A percentile compares a stretch with the other conserved stretches of the same genome.
phyloP scores from a whole-genome alignment of 2,113 vertebrate genomes.

The Pristiophorus japonicus region DNA sequence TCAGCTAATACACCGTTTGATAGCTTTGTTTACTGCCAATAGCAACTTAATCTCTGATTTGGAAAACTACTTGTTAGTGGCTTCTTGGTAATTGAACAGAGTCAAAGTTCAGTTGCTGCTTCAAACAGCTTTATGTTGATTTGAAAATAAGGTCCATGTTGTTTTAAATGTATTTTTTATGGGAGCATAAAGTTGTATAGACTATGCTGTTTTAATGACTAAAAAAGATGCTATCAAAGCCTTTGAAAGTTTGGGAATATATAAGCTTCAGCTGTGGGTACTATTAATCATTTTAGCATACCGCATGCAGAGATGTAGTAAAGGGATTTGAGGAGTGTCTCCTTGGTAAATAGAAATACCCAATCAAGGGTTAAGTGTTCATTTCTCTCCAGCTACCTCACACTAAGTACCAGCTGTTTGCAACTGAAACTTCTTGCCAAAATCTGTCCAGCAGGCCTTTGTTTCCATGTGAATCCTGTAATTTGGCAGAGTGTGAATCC shows the following conservation, averaged over 20 bases:
- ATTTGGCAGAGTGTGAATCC: constrained; percentile 22
- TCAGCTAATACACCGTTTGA: neutral
- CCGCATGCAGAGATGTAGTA: neutral
- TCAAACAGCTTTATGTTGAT: neutral
- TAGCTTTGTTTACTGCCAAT: neutral
- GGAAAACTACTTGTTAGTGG: neutral
- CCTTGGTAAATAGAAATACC: neutral
- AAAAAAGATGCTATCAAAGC: neutral
- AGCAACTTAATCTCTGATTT: neutral
- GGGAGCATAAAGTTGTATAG: neutral
- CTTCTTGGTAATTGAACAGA: neutral
- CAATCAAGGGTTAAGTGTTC: constrained; percentile 20
- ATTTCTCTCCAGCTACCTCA: constrained; percentile 31
- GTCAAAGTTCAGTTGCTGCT: neutral
- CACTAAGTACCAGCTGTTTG: neutral
- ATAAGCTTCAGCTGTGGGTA: neutral
- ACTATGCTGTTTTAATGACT: neutral
- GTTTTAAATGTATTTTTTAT: neutral
- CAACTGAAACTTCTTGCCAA: constrained; percentile 12
- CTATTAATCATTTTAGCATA: constrained; percentile 22
- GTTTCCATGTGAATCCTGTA: constrained; percentile 29
- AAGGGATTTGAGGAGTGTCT: neutral
- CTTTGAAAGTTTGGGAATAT: neutral
- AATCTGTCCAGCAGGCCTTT: neutral
- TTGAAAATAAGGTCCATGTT: neutral